Conservation (phyloP, 2,797 vertebrate genomes). For the Trematomus bernacchii region DNA sequence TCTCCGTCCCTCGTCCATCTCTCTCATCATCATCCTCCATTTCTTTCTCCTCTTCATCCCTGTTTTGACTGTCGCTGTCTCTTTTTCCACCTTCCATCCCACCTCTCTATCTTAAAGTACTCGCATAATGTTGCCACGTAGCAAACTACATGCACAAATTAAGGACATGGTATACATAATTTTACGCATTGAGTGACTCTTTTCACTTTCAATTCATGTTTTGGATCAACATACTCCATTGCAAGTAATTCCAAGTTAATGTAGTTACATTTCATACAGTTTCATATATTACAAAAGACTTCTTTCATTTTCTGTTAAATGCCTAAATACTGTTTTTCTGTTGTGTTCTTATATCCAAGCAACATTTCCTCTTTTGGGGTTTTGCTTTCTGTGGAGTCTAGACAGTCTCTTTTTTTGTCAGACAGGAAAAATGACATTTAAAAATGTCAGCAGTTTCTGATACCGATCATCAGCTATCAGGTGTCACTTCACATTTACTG, state of each 20-base stretch:
- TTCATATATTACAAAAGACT: not conserved
- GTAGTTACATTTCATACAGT: not conserved
- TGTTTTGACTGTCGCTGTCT: not conserved
- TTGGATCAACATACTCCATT: not conserved
- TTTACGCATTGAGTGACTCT: not conserved
- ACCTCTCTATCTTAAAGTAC: conserved; percentile 21
- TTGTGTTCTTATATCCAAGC: not conserved
- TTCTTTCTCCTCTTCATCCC: conserved; percentile 2
- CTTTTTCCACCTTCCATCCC: conserved; percentile 29
- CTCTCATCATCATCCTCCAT: not conserved
- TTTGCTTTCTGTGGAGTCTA: not conserved
- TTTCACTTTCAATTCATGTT: not conserved
- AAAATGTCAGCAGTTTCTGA: not conserved
- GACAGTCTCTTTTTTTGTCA: not conserved
- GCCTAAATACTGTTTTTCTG: not conserved
- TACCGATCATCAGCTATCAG: not conserved
- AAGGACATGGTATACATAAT: not conserved
- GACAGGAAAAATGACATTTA: not conserved
- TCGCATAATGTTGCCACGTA: not conserved
- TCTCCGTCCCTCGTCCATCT: conserved; percentile 1
- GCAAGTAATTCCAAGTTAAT: not conserved
- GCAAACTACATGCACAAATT: not conserved
- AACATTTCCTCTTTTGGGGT: not conserved
- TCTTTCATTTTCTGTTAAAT: not conserved
- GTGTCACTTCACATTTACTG: not conserved